These are phyloP conservation scores for Zaprionus camerounensis DNA, from an alignment of 1,140 invertebrate species.

Conservation along the genomic window DNA sequence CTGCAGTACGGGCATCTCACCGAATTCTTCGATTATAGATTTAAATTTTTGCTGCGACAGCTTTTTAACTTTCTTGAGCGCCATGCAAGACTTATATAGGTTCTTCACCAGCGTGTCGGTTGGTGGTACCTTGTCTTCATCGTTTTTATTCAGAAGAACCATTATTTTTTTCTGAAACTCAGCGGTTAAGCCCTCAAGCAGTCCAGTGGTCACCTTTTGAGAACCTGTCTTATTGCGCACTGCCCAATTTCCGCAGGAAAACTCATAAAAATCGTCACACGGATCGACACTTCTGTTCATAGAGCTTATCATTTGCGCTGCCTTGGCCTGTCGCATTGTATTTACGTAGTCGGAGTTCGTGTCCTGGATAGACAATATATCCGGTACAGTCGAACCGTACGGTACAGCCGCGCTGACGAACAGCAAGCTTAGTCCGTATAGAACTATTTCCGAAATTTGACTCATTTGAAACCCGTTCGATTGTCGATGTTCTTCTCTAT, in stretches of 20 bases:
- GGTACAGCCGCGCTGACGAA: background rate
- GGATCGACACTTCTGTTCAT: conserved; percentile 86
- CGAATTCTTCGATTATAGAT: background rate
- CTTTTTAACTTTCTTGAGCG: conserved; percentile 16
- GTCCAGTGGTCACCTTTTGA: conserved; percentile 50
- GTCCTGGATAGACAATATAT: conserved; percentile 1
- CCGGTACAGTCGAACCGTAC: background rate
- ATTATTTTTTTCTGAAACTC: conserved; percentile 55
- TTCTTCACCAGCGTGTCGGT: conserved; percentile 45
- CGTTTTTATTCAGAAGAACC: conserved; percentile 24
- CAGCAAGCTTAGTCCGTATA: background rate
- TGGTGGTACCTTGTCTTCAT: background rate
- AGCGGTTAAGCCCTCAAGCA: conserved; percentile 60
- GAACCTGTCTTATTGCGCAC: conserved; percentile 54
- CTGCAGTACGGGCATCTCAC: conserved; percentile 13
- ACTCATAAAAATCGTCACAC: conserved; percentile 87
- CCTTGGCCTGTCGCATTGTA: conserved; percentile 51
- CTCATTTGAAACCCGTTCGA: background rate
- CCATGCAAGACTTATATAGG: conserved; percentile 48
- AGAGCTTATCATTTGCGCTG: conserved; percentile 56
- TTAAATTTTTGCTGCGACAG: conserved; percentile 9
- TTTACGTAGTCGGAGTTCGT: background rate
- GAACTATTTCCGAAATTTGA: background rate
- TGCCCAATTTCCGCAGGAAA: conserved; percentile 88
- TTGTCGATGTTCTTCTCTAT: background rate